Evolutionary conservation across 2,113 vertebrate genomes (phyloP), one percentile per base, ranked within the genome.

Genomic region (Daboia siamensis): DNA sequence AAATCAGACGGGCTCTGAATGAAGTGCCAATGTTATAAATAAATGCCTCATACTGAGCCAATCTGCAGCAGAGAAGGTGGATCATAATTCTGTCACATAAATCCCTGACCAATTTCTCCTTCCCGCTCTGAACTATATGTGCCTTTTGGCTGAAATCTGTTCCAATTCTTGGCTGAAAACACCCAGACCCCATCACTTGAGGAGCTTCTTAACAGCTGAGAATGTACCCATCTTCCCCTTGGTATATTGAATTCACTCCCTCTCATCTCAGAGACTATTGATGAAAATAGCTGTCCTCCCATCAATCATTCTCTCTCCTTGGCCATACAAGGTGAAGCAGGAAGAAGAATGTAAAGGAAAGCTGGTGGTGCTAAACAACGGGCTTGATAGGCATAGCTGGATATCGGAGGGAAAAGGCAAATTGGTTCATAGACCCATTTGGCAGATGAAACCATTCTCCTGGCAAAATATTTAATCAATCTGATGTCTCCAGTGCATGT

Each of bases 171-270:
- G 90, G 87, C 94, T 93, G 90, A 90, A 96, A 95, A 92, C 96
- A 87, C 94, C 88, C 92, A 96, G 92, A 90, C 94, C 95, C 94
- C 95, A 95, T 95, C 91, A 94, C 96, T 92, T 86, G 93, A 93
- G 95, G 96, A 97, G 93, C 87, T 92, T 94, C 91, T 94, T 94
- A 96, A 98, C 98, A 99, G 98, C 98, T 99, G 98, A 97, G 98
- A 97, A 97, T 97, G 98, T 95, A 95, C 93, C 91, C 11, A 92
- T 93, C 97, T 97, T 98, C 97, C 98, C 97, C 95, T 94, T 91
- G 56, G 92, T 96, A 96, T 96, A 96, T 98, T 97, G 93, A 95
- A 97, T 95, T 97, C 96, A 98, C 95, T 95, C 96, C 95, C 96
- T 97, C 96, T 97, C 96, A 98, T 97, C 97, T 98, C 96, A 13